Base-by-base conservation (phyloP, 1,140 invertebrate genomes). In the Meloidogyne hapla region DNA sequence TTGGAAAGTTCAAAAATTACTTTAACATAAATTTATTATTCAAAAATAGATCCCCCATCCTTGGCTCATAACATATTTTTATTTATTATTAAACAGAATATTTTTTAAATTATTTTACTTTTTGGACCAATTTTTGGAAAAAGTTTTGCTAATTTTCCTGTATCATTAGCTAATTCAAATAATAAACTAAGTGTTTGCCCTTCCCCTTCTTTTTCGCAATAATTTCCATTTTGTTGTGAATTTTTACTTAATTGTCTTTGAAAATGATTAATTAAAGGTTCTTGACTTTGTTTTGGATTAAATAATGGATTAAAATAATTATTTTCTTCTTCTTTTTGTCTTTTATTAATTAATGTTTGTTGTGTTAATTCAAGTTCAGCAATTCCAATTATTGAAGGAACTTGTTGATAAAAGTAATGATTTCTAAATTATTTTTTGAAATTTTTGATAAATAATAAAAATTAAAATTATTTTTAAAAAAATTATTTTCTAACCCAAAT, bases 211-310 rank as follows among this genome's bases (percentile, higher is more conserved):
- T 48, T 2, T 5, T 18, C 33, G 4, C 33, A 33, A 33, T 6
- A 33, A 33, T 33, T 33, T 33, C 33, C 33, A 33, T 33, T 33
- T 33, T 33, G 33, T 33, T 26, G 23, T 21, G 66, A 68, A n/a
- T 42, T 33, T 21, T 68, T 33, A 42, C 66, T 68, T 12, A 68
- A 25, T 56, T 69, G 68, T 42, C 33, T 42, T 56, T 69, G 68
- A 40, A 25, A 78, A 26, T 38, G 72, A 65, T 61, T 69, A 61
- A 48, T 78, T 61, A 26, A 75, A 42, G 56, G 73, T 67, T 23
- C 56, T 68, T 68, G 76, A 69, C 33, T 78, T 28, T 62, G 75
- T 33, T 26, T 61, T 70, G 23, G 69, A 42, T 42, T 13, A 13
- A 42, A 13, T 42, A 42, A 42, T 13, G 9, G 9, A 42, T 42